Evolutionary conservation across 2,113 vertebrate genomes (phyloP).

Genomic region (Bufo gargarizans): DNA sequence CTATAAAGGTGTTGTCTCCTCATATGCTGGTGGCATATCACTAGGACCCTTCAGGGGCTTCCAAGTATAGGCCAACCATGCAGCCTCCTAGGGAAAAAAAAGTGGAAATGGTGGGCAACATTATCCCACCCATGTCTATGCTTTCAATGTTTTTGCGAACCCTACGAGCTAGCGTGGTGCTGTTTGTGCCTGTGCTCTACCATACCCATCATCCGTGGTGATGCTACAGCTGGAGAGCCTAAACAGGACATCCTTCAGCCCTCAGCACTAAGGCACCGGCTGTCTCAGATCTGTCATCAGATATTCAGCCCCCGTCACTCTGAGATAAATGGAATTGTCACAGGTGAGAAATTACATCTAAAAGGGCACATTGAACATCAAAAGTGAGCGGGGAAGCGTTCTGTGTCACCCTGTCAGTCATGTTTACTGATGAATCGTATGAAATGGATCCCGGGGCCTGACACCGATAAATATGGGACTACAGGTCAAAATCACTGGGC

Average conservation of each 20-base stretch:
- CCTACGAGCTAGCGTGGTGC: background rate
- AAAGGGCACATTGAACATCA: constrained; percentile 36
- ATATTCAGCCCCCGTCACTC: constrained; percentile 25
- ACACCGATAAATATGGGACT: constrained; percentile 27
- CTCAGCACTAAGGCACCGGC: background rate
- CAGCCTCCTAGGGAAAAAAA: too few species aligned
- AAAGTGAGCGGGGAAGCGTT: background rate
- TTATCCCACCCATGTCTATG: too few species aligned
- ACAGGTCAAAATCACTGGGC: background rate
- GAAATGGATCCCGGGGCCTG: background rate
- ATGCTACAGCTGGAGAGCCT: background rate
- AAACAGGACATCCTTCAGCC: background rate
- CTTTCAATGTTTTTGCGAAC: too few species aligned
- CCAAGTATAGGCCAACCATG: too few species aligned
- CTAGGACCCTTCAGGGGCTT: too few species aligned
- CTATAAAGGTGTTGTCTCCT: too few species aligned
- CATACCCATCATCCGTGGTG: background rate
- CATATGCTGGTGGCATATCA: too few species aligned
- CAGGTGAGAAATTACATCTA: constrained; percentile 34
- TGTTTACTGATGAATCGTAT: background rate
- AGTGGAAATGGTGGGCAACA: too few species aligned
- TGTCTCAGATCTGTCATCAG: constrained; percentile 33
- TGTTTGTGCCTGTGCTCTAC: background rate
- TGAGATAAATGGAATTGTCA: constrained; percentile 33
- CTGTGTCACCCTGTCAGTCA: constrained; percentile 22